Conservation (phyloP, 2,113 vertebrate species). For the Sapayoa aenigma region DNA sequence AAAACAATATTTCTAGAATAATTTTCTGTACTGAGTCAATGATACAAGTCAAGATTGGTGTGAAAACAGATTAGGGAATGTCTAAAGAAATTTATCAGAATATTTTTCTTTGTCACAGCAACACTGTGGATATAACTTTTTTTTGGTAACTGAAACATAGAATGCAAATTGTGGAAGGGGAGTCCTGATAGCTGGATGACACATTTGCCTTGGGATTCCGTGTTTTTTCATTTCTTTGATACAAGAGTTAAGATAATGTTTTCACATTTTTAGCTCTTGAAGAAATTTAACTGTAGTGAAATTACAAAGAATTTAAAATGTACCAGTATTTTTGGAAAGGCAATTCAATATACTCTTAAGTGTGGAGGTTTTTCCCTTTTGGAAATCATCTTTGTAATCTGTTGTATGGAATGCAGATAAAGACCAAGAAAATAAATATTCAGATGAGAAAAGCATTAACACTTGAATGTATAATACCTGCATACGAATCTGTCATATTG, state of each 20-base stretch:
- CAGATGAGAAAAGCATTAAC: not conserved
- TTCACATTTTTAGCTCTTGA: not conserved
- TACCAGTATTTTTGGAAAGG: not conserved
- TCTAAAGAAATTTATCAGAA: not conserved
- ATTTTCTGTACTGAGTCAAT: constrained; percentile 9
- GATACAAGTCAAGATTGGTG: constrained; percentile 1
- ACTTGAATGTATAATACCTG: not conserved
- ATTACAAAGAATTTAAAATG: not conserved
- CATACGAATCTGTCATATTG: not conserved
- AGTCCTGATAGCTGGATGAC: not conserved
- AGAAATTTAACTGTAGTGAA: not conserved
- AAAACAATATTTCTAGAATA: constrained; percentile 23
- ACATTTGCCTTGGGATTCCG: not conserved
- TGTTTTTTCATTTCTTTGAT: not conserved
- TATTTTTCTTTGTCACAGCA: not conserved
- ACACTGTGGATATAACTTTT: not conserved
- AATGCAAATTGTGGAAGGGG: not conserved
- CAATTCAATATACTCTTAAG: not conserved
- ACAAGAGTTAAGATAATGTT: not conserved
- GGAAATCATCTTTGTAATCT: not conserved
- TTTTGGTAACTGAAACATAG: not conserved
- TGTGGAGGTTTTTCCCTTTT: not conserved
- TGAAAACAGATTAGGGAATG: not conserved
- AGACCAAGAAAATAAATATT: not conserved
- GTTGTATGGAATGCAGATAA: not conserved